Evolutionary conservation across 2,113 vertebrate genomes (phyloP).

Genomic region (Xyrauchen texanus): DNA sequence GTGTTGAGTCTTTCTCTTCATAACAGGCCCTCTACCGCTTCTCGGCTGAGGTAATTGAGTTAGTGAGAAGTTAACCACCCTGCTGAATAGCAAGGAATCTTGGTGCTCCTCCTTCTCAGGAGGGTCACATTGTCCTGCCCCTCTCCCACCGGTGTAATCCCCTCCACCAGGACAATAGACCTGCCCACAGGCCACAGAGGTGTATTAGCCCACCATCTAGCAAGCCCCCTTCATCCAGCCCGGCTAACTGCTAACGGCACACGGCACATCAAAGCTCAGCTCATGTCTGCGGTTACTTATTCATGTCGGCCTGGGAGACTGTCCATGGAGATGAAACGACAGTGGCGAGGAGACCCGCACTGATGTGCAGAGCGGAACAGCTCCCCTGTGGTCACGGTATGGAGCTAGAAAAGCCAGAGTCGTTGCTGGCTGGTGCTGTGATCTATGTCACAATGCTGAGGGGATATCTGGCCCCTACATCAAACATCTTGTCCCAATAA

Average conservation of each 20-base stretch:
- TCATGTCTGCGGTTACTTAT: slow-evolving; percentile 47
- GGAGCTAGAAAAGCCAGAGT: slow-evolving; percentile 39
- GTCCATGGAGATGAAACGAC: slow-evolving; percentile 49
- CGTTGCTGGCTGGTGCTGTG: slow-evolving; percentile 29
- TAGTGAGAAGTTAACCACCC: slow-evolving; percentile 79
- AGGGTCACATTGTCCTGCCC: slow-evolving; percentile 78
- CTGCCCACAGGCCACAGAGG: slow-evolving; percentile 64
- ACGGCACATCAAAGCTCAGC: slow-evolving; percentile 47
- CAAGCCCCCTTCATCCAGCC: slow-evolving; percentile 50
- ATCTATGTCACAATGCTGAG: slow-evolving; percentile 42
- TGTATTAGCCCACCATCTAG: slow-evolving; percentile 75
- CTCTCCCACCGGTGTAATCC: slow-evolving; percentile 81
- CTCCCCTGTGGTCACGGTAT: slow-evolving; percentile 46
- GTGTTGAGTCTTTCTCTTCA: slow-evolving; percentile 7
- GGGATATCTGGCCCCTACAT: slow-evolving; percentile 47
- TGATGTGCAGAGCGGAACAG: slow-evolving; percentile 50
- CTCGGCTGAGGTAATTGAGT: slow-evolving; percentile 77
- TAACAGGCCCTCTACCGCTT: slow-evolving; percentile 29
- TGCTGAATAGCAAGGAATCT: slow-evolving; percentile 68
- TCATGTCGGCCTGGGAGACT: slow-evolving; percentile 45
- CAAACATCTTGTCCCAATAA: slow-evolving; percentile 56
- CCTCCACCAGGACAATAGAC: slow-evolving; percentile 73
- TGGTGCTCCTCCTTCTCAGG: slow-evolving; percentile 70
- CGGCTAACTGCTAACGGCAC: slow-evolving; percentile 23
- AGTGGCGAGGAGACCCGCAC: slow-evolving; percentile 33